Conservation (phyloP, 92 coral and sea anemone genomes). For the Pocillopora meandrina region DNA sequence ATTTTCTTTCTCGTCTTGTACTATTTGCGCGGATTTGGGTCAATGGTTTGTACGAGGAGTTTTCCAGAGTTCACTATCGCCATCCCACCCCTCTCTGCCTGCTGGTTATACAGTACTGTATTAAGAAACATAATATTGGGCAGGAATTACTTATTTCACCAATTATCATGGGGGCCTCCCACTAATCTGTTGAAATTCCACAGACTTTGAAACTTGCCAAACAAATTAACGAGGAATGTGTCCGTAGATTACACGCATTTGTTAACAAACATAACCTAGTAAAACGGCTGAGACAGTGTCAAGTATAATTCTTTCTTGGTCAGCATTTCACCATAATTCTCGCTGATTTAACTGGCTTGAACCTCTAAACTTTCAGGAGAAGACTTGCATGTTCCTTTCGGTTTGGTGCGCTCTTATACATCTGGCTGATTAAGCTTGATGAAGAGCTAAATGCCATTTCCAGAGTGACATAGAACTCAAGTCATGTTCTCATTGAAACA, state of each 20-base stretch:
- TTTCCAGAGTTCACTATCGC: no score
- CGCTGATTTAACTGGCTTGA: no score
- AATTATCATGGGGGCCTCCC: background rate
- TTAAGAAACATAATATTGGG: background rate
- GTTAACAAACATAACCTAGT: background rate
- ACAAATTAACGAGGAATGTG: background rate
- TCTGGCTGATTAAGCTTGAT: background rate
- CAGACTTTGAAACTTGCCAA: slow-evolving; percentile 1
- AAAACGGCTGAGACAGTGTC: background rate
- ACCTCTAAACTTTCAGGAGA: no score
- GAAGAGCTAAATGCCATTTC: background rate
- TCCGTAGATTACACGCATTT: background rate
- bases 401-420: no score
- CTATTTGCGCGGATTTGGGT: no score
- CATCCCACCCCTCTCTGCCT: background rate
- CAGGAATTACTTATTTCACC: background rate
- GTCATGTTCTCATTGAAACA: no score
- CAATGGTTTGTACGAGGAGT: no score
- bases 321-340: no score
- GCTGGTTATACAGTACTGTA: background rate
- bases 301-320: background rate
- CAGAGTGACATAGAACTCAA: background rate
- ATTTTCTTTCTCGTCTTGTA: no score
- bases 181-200: background rate
- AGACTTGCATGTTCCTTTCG: no score